These are phyloP conservation scores for Drosophila truncata DNA, from an alignment of 1,140 invertebrate species.

Conservation along the genomic window DNA sequence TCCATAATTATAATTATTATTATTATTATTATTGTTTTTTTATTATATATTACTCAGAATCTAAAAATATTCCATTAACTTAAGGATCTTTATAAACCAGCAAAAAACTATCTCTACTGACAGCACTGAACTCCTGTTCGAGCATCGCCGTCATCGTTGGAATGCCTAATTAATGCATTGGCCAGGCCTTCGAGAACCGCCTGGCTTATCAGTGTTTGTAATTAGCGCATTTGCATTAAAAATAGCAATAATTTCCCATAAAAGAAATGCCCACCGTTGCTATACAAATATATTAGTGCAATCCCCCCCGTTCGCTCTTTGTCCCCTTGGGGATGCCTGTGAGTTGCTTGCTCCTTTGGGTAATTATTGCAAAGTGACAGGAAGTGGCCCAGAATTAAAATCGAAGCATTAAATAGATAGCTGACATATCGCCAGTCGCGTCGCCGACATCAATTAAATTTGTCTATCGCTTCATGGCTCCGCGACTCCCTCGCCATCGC, in stretches of 20 bases:
- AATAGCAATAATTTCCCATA: slow-evolving; percentile 83
- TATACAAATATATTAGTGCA: slow-evolving; percentile 41
- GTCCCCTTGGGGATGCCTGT: background rate
- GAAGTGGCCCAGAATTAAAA: slow-evolving; percentile 76
- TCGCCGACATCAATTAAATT: slow-evolving; percentile 59
- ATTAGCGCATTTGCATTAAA: slow-evolving; percentile 84
- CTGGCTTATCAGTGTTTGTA: slow-evolving; percentile 81
- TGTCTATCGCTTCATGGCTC: slow-evolving; percentile 28
- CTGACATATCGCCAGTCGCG: slow-evolving; percentile 51
- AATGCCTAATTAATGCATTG: slow-evolving; percentile 71
- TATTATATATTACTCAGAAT: accelerated
- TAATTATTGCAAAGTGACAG: slow-evolving; percentile 64
- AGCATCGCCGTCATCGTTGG: slow-evolving; percentile 36
- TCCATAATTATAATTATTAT: too few relatives aligned
- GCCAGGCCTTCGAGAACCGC: slow-evolving; percentile 25
- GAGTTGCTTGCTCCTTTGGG: slow-evolving; percentile 39
- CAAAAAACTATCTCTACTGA: slow-evolving; percentile 7
- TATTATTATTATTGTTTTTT: too few relatives aligned
- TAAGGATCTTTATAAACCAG: too few relatives aligned
- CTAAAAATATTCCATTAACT: background rate
- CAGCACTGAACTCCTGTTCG: slow-evolving; percentile 9
- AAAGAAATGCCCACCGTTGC: slow-evolving; percentile 69
- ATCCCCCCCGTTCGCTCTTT: background rate
- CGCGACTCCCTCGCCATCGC: slow-evolving; percentile 11
- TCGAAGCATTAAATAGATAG: slow-evolving; percentile 79